These are phyloP conservation scores for Meloe dianella DNA, from an alignment of 2,888 invertebrate species.

Conservation along the genomic window DNA sequence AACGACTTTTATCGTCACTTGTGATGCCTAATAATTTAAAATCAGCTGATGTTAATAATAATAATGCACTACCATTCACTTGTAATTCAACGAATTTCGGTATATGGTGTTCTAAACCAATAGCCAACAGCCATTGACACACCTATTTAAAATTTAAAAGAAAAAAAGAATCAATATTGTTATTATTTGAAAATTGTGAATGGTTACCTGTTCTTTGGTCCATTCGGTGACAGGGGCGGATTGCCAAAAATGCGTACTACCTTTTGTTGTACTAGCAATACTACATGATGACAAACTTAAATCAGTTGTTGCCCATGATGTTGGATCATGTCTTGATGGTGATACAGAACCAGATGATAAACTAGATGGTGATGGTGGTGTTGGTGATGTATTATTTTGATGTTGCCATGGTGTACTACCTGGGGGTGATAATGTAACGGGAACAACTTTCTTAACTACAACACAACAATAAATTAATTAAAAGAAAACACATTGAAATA, in stretches of 20 bases:
- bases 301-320: slow-evolving; percentile 65
- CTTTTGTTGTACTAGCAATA: slow-evolving; percentile 69
- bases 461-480: slow-evolving; percentile 28
- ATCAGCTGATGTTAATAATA: slow-evolving; percentile 89
- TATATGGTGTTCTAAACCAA: slow-evolving; percentile 87
- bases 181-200: slow-evolving; percentile 6
- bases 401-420: slow-evolving; percentile 70
- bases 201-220: slow-evolving; percentile 74
- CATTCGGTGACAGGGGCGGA: slow-evolving; percentile 76
- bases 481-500: background rate
- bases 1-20: slow-evolving; percentile 79
- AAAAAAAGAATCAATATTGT: background rate
- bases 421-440: slow-evolving; percentile 68
- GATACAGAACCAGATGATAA: slow-evolving; percentile 68
- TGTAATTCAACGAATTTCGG: slow-evolving; percentile 87
- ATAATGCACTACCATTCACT: slow-evolving; percentile 85
- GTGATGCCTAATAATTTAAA: slow-evolving; percentile 85
- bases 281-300: slow-evolving; percentile 67
- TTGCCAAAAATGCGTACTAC: slow-evolving; percentile 70
- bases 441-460: slow-evolving; percentile 70
- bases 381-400: slow-evolving; percentile 57
- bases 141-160: slow-evolving; percentile 66
- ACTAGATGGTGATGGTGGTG: slow-evolving; percentile 70
- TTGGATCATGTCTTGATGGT: slow-evolving; percentile 60
- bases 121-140: slow-evolving; percentile 85